Evolutionary conservation across 2,113 vertebrate species (phyloP), one percentile per base, ranked within the genome.

Genomic region (Cynocephalus volans): DNA sequence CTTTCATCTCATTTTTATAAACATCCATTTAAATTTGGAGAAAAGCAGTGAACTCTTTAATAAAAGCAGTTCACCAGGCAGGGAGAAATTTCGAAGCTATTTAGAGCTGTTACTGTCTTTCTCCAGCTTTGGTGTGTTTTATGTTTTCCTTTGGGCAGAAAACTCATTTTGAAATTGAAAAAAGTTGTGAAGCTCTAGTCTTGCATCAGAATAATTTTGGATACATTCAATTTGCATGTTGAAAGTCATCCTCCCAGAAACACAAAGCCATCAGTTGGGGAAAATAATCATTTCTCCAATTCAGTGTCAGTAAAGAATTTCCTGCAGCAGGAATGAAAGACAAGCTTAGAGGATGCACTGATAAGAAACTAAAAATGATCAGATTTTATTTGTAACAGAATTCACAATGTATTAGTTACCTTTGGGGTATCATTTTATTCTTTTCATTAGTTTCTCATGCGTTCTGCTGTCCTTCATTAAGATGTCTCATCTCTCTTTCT

Each of bases 381-480:
- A 97, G 64, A 81, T 96, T 98, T 98, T 96, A 79, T 86, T 98
- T 97, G 76, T 73, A 89, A 96, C 48, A 45, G 45, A 97, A 65
- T 94, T 96, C 72, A 86, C 72, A 65, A 52, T n/a, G 17, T 80
- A 60, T 48, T 41, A 21, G 83, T 33, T 67, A 62, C 54, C 92
- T 96, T 56, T 54, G 92, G n/a, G 31, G 19, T 73, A 60, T 88
- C 73, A 6, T 41, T 1, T 0, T 89, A 64, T 96, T 95, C 75
- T 80, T 58, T 45, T 92, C 85, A 85, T 79, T 94, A 56, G 41
- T 79, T 97, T 95, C 17, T 92, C 13, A 26, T 92, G 88, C 76
- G 84, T 69, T 97, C 83, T 85, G 31, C 75, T 84, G 54, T 93
- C 76, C 48, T 98, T 98, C 83, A 95, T 98, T 96, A 96, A 96